A percentile compares a stretch with the other conserved stretches of the same genome.
phyloP scores from a whole-genome alignment of 2,888 invertebrate species.

The Idaea aversata region DNA sequence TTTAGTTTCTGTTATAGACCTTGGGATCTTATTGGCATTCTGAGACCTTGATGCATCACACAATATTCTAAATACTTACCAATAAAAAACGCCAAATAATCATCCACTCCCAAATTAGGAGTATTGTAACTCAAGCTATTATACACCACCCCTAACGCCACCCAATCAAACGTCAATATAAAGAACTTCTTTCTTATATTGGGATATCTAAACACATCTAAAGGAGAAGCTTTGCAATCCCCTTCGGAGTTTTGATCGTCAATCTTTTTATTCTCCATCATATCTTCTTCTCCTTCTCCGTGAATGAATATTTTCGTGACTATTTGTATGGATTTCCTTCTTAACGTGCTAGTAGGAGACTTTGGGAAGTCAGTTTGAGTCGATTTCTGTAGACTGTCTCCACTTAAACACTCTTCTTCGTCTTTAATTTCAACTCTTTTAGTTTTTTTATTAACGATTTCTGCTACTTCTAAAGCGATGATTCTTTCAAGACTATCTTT shows the following conservation, averaged over 20 bases:
- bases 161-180: slow-evolving; percentile 83
- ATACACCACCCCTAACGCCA: slow-evolving; percentile 84
- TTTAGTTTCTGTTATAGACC: neutral
- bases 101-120: slow-evolving; percentile 84
- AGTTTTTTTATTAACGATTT: slow-evolving; percentile 54
- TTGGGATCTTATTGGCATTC: neutral
- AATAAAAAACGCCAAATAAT: slow-evolving; percentile 84
- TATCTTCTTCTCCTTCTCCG: slow-evolving; percentile 51
- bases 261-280: slow-evolving; percentile 59
- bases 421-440: slow-evolving; percentile 40
- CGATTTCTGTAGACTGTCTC: slow-evolving; percentile 46
- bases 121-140: slow-evolving; percentile 85
- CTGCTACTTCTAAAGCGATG: slow-evolving; percentile 57
- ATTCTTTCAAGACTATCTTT: slow-evolving; percentile 54
- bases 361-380: slow-evolving; percentile 55
- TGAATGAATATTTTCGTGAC: slow-evolving; percentile 58
- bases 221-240: slow-evolving; percentile 78
- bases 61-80: slow-evolving; percentile 55
- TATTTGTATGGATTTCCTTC: slow-evolving; percentile 63
- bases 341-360: slow-evolving; percentile 51
- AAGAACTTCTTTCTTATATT: slow-evolving; percentile 84
- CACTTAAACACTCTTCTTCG: slow-evolving; percentile 43
- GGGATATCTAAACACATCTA: slow-evolving; percentile 83
- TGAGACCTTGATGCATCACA: neutral
- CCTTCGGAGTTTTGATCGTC: slow-evolving; percentile 71